Percentiles rank a stretch among this genome's conserved stretches.
These are phyloP conservation scores for Taeniopygia guttata DNA, from an alignment of 2,797 vertebrate species.

Conservation along the genomic window DNA sequence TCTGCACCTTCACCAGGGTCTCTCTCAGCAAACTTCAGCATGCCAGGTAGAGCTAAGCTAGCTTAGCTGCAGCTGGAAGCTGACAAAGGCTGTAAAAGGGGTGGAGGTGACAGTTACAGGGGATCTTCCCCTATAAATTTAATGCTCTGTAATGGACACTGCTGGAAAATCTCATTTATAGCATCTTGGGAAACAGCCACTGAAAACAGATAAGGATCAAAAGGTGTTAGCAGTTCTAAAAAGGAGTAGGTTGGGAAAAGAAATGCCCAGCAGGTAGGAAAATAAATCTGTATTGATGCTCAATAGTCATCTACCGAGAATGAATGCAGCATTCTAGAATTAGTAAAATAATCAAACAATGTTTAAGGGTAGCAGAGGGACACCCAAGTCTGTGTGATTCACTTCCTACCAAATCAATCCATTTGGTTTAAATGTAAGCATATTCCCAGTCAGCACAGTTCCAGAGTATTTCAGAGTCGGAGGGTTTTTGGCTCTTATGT, in stretches of 20 bases:
- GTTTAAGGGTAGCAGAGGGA: not conserved
- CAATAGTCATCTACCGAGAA: not conserved
- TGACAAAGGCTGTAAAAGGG: not conserved
- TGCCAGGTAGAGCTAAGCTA: not conserved
- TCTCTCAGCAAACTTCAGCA: not conserved
- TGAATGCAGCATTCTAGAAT: constrained; percentile 10
- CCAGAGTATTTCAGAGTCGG: not conserved
- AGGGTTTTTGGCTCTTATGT: not conserved
- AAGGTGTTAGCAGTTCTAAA: not conserved
- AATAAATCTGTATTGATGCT: constrained; percentile 23
- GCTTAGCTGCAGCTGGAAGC: not conserved
- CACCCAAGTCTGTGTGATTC: constrained; percentile 41
- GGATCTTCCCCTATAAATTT: not conserved
- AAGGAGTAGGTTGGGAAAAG: not conserved
- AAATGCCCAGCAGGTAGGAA: constrained; percentile 20
- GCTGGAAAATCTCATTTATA: not conserved
- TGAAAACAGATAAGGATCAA: not conserved
- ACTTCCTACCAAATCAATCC: constrained; percentile 27
- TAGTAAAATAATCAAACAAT: constrained; percentile 39
- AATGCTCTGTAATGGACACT: not conserved
- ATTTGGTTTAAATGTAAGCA: constrained; percentile 22
- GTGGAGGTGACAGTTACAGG: not conserved
- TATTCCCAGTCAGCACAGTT: not conserved
- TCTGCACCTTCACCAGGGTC: not conserved
- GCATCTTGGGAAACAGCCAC: not conserved